Evolutionary conservation across 2,888 invertebrate species (phyloP).

Genomic region (Andrena camellia): DNA sequence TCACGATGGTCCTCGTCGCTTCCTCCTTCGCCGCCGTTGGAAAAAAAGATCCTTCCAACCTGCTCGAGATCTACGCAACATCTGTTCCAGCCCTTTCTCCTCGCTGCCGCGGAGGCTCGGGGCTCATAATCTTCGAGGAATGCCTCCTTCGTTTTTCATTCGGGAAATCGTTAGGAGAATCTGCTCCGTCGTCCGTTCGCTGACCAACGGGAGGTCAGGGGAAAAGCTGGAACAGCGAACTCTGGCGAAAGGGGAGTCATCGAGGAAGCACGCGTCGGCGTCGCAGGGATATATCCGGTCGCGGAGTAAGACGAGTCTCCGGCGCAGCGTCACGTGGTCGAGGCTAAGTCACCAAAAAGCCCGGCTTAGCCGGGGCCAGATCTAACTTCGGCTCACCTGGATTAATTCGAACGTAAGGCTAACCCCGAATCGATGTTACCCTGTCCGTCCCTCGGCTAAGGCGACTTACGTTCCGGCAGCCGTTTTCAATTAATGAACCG

Average conservation of each 20-base stretch:
- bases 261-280: slow-evolving; percentile 30
- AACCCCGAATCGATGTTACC: slow-evolving; percentile 69
- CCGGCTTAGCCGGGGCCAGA: slow-evolving; percentile 69
- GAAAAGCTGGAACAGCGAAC: neutral
- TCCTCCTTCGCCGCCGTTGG: neutral
- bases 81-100: neutral
- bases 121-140: no score
- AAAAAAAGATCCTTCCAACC: slow-evolving; percentile 10
- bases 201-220: neutral
- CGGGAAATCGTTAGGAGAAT: neutral
- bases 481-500: slow-evolving; percentile 74
- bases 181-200: neutral
- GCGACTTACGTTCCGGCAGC: slow-evolving; percentile 67
- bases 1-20: slow-evolving; percentile 42
- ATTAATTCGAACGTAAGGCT: slow-evolving; percentile 77
- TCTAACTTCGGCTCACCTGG: slow-evolving; percentile 76
- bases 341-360: slow-evolving; percentile 74
- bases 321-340: slow-evolving; percentile 65
- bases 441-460: slow-evolving; percentile 54
- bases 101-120: neutral
- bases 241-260: neutral
- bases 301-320: slow-evolving; percentile 57
- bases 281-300: slow-evolving; percentile 41
- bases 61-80: neutral
- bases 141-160: neutral